phyloP scores from a whole-genome alignment of 1,140 invertebrate genomes.

The Cardiocondyla obscurior region DNA sequence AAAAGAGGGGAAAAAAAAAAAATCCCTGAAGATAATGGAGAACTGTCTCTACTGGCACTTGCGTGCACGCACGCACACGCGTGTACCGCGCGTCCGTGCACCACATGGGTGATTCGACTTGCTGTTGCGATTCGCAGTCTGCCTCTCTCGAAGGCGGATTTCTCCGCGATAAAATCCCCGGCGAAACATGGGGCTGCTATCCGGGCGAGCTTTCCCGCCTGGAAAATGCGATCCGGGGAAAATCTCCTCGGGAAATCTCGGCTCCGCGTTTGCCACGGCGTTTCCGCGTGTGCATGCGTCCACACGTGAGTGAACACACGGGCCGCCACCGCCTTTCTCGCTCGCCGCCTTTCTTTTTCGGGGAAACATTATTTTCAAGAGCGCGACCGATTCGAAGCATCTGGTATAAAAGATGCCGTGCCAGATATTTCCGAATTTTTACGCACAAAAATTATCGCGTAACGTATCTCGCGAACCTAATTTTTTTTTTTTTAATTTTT shows the following conservation, averaged over 20 bases:
- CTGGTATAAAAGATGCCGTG: neutral
- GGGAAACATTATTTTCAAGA: constrained; percentile 37
- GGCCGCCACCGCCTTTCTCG: neutral
- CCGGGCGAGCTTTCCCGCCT: constrained; percentile 37
- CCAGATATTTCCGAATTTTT: neutral
- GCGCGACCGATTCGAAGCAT: constrained; percentile 19
- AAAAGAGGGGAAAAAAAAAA: neutral
- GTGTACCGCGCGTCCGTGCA: neutral
- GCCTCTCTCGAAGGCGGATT: constrained; percentile 55
- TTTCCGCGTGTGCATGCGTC: neutral
- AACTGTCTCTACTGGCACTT: constrained; percentile 46
- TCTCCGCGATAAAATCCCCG: constrained; percentile 65
- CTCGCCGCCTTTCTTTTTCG: neutral
- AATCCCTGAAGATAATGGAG: neutral
- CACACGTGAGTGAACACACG: neutral
- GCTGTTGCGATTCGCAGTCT: neutral
- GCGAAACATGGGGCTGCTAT: constrained; percentile 58
- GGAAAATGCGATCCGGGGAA: constrained; percentile 67
- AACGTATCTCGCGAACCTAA: no score
- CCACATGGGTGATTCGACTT: neutral
- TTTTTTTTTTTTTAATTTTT: no score
- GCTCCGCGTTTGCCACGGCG: constrained; percentile 22
- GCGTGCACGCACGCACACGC: neutral
- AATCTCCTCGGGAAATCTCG: constrained; percentile 63
- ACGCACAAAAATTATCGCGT: neutral